Percentiles rank a stretch among this genome's conserved stretches.
phyloP scores from a whole-genome alignment of 1,140 invertebrate genomes.

The Bombus waltoni region DNA sequence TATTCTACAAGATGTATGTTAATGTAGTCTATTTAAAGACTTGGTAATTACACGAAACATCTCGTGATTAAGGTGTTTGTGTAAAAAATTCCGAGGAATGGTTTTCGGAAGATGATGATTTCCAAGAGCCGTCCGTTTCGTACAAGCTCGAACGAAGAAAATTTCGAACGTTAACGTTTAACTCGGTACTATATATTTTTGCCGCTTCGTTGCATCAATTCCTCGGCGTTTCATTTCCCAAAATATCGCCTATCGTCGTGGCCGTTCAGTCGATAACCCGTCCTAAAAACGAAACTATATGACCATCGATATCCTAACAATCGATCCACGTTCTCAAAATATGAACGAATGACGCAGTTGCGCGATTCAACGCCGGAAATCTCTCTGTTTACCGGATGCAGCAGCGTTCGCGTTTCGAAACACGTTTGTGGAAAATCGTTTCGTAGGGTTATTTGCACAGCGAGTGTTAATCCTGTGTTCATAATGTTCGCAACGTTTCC shows the following conservation, averaged over 20 bases:
- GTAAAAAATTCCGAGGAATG: background rate
- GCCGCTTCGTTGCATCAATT: background rate
- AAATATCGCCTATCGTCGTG: background rate
- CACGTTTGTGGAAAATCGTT: slow-evolving; percentile 31
- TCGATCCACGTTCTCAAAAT: background rate
- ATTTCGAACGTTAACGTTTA: too few species aligned
- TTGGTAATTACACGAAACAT: background rate
- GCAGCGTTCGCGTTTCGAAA: slow-evolving; percentile 7
- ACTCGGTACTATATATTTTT: too few species aligned
- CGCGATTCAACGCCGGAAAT: background rate
- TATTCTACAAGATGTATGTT: background rate
- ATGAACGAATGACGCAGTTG: background rate
- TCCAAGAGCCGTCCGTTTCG: background rate
- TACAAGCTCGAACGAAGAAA: background rate
- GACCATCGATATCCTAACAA: background rate
- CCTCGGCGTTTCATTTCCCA: background rate
- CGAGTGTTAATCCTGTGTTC: slow-evolving; percentile 28
- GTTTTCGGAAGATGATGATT: background rate
- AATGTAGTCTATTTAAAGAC: background rate
- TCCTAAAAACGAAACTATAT: background rate
- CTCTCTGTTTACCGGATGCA: background rate
- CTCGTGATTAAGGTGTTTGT: background rate
- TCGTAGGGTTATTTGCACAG: slow-evolving; percentile 10
- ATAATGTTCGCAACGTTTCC: slow-evolving; percentile 9
- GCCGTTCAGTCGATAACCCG: too few species aligned